A percentile compares a stretch with the other conserved stretches of the same genome.
Evolutionary conservation across 2,113 vertebrate species (phyloP).

Genomic region (Gavialis gangeticus): DNA sequence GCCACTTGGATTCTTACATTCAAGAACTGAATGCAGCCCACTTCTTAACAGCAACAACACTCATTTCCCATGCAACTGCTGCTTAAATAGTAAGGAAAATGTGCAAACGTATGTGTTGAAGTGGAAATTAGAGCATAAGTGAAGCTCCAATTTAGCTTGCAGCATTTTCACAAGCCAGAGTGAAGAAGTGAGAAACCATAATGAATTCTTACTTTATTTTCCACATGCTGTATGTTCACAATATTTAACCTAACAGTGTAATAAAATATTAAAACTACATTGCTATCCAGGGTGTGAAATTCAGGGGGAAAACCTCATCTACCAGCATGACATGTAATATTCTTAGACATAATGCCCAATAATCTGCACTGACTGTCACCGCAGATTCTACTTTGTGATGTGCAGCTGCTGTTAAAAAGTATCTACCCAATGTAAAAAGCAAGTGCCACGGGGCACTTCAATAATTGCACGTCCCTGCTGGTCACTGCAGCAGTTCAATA

Average conservation of each 20-base stretch:
- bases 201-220: conserved; percentile 65
- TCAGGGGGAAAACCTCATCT: conserved; percentile 60
- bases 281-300: conserved; percentile 68
- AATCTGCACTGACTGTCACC: conserved; percentile 62
- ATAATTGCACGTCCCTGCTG: conserved; percentile 55
- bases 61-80: conserved; percentile 20
- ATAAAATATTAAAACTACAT: conserved; percentile 70
- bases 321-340: conserved; percentile 47
- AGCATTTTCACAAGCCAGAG: conserved; percentile 50
- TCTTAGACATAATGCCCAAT: conserved; percentile 66
- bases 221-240: conserved; percentile 53
- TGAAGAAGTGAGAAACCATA: conserved; percentile 48
- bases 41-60: conserved; percentile 2
- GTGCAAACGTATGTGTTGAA: conserved; percentile 50
- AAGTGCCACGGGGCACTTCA: conserved; percentile 66
- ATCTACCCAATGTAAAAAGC: conserved; percentile 47
- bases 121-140: conserved; percentile 53
- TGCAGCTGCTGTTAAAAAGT: conserved; percentile 9
- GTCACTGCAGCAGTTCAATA: not conserved
- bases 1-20: not conserved
- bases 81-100: conserved; percentile 27
- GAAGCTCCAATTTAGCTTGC: conserved; percentile 61
- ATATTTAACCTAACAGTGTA: conserved; percentile 44
- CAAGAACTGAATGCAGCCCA: not conserved
- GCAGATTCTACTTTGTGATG: not conserved